Evolutionary conservation across 1,140 invertebrate species (phyloP).

Genomic region (Papilio glaucus): DNA sequence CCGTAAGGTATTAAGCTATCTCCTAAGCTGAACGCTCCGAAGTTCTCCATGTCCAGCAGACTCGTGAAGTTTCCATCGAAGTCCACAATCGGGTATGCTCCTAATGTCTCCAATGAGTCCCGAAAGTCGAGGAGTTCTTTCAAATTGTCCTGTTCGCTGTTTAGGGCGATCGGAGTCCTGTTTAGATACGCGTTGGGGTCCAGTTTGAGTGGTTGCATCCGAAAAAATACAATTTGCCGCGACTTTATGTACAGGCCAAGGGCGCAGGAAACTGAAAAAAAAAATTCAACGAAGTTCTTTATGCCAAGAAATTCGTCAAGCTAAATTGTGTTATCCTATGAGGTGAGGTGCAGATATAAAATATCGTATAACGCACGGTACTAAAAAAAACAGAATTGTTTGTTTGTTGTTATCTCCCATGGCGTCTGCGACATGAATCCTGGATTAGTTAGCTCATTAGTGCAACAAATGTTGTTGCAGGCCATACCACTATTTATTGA

Average conservation of each 20-base stretch:
- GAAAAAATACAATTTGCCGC: constrained; percentile 85
- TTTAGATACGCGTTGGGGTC: constrained; percentile 83
- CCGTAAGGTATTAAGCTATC: constrained; percentile 81
- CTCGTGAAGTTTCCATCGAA: constrained; percentile 87
- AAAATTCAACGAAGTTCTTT: constrained; percentile 39
- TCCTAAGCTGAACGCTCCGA: constrained; percentile 87
- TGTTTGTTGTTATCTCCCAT: too few relatives aligned
- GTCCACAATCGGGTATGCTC: constrained; percentile 79
- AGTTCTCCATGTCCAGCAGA: constrained; percentile 85
- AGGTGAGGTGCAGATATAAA: too few relatives aligned
- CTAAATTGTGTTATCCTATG: background rate
- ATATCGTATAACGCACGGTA: too few relatives aligned
- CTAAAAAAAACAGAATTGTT: too few relatives aligned
- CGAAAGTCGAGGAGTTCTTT: constrained; percentile 70
- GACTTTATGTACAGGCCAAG: constrained; percentile 88
- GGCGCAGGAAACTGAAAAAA: constrained; percentile 84
- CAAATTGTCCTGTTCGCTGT: constrained; percentile 72
- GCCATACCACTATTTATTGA: too few relatives aligned
- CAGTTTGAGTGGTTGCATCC: constrained; percentile 85
- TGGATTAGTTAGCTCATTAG: too few relatives aligned
- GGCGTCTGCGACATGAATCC: too few relatives aligned
- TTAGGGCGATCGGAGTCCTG: constrained; percentile 79
- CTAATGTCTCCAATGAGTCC: constrained; percentile 70
- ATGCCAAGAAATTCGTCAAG: constrained; percentile 6
- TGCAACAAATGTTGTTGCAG: too few relatives aligned